Base-by-base conservation (phyloP, 1,140 invertebrate species). In the Ruditapes philippinarum region DNA sequence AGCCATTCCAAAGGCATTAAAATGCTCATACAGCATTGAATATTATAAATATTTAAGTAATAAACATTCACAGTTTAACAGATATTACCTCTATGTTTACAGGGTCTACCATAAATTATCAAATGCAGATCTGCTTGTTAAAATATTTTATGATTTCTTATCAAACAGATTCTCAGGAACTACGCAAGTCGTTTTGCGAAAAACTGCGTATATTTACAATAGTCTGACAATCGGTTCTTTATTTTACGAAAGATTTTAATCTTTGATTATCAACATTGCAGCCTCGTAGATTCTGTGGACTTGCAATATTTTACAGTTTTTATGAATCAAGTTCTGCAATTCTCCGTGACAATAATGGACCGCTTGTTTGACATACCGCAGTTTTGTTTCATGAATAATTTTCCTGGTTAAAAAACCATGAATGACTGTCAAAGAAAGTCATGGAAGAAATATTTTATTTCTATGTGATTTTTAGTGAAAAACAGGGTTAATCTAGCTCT, bases 111-210 rank as follows among this genome's bases (percentile, higher is more conserved):
- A 17, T 51, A 78, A 51, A 31, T 78, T 78, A 78, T 78, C 74
- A 49, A 57, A 28, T 31, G 25, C 49, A 54, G 49, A 78, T 78
- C 74, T 28, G 25, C 42, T 73, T 73, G 62, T 74, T 74, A 54
- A 60, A 88, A 88, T 88, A 80, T 76, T 88, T 88, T 88, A 88
- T 31, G 74, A 54, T 70, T n/a, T 22, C 85, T 88, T 88, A 88
- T 88, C 85, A 33, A 36, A 17, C 12, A 33, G 38, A 65, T 79
- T 79, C 85, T 79, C 85, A 80, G 28, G 25, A 76, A 57, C 60
- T 74, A 36, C 65, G 28, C 25, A 38, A 51, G 65, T 65, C 65
- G 68, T 49, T 28, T 65, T 81, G 38, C 22, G 60, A 42, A 76
- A 78, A 65, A 88, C 68, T 17, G 36, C 36, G 5, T 14, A 54